Evolutionary conservation across 2,797 vertebrate genomes (phyloP), one percentile per base, ranked within the genome.

Genomic region (Coluber constrictor): DNA sequence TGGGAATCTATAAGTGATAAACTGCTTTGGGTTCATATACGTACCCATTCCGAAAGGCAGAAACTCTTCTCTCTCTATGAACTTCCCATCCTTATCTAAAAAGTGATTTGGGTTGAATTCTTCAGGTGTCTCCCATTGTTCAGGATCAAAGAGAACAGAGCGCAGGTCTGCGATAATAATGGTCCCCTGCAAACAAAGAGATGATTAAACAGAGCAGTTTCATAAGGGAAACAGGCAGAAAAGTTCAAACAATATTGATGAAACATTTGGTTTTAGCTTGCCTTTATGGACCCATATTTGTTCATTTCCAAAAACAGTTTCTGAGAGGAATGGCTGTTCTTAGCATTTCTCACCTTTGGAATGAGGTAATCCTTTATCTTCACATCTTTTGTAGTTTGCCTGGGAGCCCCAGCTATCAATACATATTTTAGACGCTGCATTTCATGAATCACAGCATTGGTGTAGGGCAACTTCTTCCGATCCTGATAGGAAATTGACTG

Each of bases 401-500:
- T 66, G 63, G 63, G 63, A 16, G 2, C 0, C 13, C n/a, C 63
- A 70, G 4, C 0, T n/a, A 15, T 0, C 2, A 66, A n/a, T 4
- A 66, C 0, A 15, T 2, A 0, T 66, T 66, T 66, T 2, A 66
- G 0, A 66, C 63, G 63, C 2, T 66, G 63, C 5, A 66, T 66
- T n/a, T 66, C 63, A 66, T 66, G 63, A 66, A 66, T n/a, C 12
- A 66, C 63, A 2, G 63, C 63, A n/a, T 66, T n/a, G 63, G 63
- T 66, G 12, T 66, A 66, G 29, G 29, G 63, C 12, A 66, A 29
- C 63, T n/a, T 66, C 29, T 66, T 66, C 63, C 12, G 29, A 66
- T 66, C 63, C 63, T 66, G 63, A n/a, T 66, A 66, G 63, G 27
- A 66, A 66, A 66, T 66, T 66, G 61, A n/a, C 27, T 0, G 11